Evolutionary conservation across 2,113 vertebrate species (phyloP).

Genomic region (Larimichthys crocea): DNA sequence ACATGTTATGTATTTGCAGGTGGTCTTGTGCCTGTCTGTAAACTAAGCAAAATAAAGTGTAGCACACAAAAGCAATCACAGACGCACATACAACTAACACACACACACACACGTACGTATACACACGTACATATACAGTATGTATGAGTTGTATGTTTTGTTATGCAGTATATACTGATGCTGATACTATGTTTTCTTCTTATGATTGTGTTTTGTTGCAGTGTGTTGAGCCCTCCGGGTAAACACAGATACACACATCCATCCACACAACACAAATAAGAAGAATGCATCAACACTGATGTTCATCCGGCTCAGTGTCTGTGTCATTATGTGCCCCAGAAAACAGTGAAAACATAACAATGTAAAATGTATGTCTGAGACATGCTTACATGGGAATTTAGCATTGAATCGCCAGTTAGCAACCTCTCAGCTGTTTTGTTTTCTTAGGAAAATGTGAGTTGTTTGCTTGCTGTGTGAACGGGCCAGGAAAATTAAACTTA

Average conservation of each 20-base stretch:
- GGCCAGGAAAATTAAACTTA: conserved; percentile 6
- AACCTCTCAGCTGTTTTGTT: background rate
- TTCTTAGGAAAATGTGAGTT: conserved; percentile 3
- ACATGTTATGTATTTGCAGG: no score
- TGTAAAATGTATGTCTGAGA: background rate
- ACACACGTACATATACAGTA: no score
- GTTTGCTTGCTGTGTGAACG: background rate
- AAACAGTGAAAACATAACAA: background rate
- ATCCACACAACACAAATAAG: background rate
- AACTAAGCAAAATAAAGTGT: no score
- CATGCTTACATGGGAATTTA: background rate
- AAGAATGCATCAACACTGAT: background rate
- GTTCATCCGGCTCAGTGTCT: background rate
- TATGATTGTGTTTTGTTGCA: background rate
- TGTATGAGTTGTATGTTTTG: background rate
- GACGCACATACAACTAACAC: no score
- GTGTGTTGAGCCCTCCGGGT: background rate
- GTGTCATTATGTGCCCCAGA: background rate
- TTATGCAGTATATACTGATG: background rate
- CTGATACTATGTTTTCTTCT: no score
- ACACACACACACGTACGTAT: no score
- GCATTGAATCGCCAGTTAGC: background rate
- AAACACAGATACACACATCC: background rate
- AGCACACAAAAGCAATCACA: no score
- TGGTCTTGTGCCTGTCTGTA: no score